Base-by-base conservation (phyloP, 2,797 vertebrate species). In the Sarcophilus harrisii region DNA sequence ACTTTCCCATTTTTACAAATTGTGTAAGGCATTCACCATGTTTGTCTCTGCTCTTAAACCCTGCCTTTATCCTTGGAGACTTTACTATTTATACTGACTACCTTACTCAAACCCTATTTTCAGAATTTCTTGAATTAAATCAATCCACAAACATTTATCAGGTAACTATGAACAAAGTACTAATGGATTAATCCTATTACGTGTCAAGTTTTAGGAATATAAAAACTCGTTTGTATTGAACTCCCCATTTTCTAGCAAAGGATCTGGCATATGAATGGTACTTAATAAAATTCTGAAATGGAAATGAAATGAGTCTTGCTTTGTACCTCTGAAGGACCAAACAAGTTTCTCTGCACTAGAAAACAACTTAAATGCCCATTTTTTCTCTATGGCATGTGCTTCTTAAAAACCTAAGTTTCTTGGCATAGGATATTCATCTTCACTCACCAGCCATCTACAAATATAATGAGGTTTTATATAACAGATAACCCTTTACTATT, bases 381-480 rank as follows among this genome's bases (percentile, higher is more conserved):
- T 95, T 91, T 87, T 89, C 94, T 93, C 49, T 96, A 92, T 58
- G 28, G 5, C 93, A 73, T 91, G 93, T 60, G 45, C 93, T 92
- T 54, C 52, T 54, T 90, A 38, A 45, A 38, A 38, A 81, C 55
- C 92, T 93, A 45, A 1, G 54, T 89, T n/a, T 96, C 52, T 91
- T 55, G 73, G 4, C 58, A 54, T 28, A 27, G 57, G 29, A 9
- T 60, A 12, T 24, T 29, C 60, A 38, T 90, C 49, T 73, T 93
- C 24, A 14, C 30, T 45, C 8, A 11, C 6, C 8, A 21, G 1
- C 32, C 0, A 60, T 58, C 57, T n/a, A 27, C 49, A 57, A 21
- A 52, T n/a, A 90, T 11, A 38, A 89, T 45, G 38, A 87, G 38
- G 73, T 87, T 87, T 87, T 87, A 32, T 54, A 32, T 29, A 16